Evolutionary conservation across 2,797 vertebrate species (phyloP), one percentile per base, ranked within the genome.

Genomic region (Falco rusticolus): DNA sequence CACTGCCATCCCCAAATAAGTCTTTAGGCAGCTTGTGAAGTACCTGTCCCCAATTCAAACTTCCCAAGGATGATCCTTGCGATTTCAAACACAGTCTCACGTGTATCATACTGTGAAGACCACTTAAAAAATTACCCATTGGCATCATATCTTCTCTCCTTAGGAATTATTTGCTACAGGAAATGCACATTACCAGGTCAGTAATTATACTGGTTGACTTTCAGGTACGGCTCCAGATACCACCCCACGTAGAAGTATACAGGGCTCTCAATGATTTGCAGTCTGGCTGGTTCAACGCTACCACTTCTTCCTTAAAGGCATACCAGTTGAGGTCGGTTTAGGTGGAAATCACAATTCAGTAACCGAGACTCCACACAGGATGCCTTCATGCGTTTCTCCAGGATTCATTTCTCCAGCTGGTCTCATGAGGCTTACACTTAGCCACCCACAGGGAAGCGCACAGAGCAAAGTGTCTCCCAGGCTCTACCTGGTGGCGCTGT

Each of bases 331-430:
- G 71, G 53, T 1, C 72, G 20, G 48, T 77, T 41, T 9, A 41
- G 34, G 69, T 37, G 59, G 57, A 84, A 93, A 68, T 47, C 24
- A 33, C 68, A 81, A 19, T 54, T 45, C 48, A 84, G 37, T 41
- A 57, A 81, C 31, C 1, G 0, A 64, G 34, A 37, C 1, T 2
- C 18, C 0, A 1, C 0, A 0, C 43, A 34, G 60, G 56, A 80
- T 8, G 13, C 28, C 31, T 39, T 65, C 34, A 45, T 45, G 20
- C 5, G 66, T 43, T 80, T 66, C 66, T 17, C 68, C 1, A 7
- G 66, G 72, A 80, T 83, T 74, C 5, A 9, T 20, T 69, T 41
- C 57, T 81, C n/a, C 20, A 3, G 47, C 83, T 57, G 61, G 83
- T 88, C 88, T 71, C 64, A 80, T 11, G 1, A 61, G 76, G 69